These are phyloP conservation scores for Nomada fucata DNA, from an alignment of 2,888 invertebrate species.

Conservation along the genomic window DNA sequence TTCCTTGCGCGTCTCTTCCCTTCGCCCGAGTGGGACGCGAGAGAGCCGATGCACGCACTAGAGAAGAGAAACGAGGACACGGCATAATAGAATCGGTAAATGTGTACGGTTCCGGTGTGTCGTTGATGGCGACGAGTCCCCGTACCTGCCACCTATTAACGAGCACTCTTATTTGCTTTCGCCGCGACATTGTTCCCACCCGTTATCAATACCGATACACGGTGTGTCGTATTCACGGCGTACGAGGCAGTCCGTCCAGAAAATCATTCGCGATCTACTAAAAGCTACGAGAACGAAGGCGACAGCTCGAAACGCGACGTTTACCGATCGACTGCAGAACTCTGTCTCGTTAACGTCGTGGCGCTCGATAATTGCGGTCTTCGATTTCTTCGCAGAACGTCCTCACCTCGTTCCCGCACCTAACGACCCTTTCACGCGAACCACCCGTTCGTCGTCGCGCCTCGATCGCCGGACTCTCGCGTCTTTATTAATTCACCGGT, in stretches of 20 bases:
- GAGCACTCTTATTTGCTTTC: background rate
- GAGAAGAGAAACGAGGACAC: background rate
- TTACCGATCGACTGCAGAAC: no score
- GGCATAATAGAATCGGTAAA: background rate
- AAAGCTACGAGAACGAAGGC: no score
- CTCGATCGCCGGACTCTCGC: background rate
- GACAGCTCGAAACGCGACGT: no score
- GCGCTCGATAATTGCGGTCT: no score
- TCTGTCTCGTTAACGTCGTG: no score
- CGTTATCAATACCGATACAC: background rate
- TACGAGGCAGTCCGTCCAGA: no score
- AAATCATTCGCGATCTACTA: no score
- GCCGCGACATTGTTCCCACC: background rate
- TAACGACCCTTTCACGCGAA: background rate
- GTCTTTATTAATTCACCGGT: background rate
- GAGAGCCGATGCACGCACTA: no score
- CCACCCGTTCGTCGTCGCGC: no score
- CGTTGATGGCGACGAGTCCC: background rate
- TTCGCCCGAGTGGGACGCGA: background rate
- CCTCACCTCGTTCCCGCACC: background rate
- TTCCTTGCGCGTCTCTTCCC: background rate
- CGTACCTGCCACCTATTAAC: background rate
- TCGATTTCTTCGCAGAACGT: background rate
- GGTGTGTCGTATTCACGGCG: background rate
- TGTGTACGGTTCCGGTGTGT: no score